A percentile compares a stretch with the other conserved stretches of the same genome.
Conservation (phyloP, 2,113 vertebrate genomes). For the Hippoglossus stenolepis region DNA sequence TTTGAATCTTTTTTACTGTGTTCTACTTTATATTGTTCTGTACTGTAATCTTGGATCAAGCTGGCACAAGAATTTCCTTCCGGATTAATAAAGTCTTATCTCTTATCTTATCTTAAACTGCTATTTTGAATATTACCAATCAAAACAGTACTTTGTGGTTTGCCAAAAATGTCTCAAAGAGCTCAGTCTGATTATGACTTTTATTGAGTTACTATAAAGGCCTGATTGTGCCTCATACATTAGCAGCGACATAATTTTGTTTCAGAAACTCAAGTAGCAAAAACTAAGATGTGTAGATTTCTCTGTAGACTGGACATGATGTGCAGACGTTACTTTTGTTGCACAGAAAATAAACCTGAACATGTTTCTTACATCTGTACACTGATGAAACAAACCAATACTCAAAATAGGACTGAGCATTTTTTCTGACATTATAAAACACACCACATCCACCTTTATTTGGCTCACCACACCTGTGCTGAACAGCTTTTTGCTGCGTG, state of each 20-base stretch:
- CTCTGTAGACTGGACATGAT: not conserved
- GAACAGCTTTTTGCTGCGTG: conserved; percentile 5
- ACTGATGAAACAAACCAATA: not conserved
- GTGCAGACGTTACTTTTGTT: conserved; percentile 15
- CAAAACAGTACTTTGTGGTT: not conserved
- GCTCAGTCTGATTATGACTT: no score
- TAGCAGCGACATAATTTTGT: conserved; percentile 10
- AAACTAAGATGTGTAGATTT: not conserved
- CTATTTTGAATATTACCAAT: not conserved
- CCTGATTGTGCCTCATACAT: not conserved
- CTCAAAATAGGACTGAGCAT: not conserved
- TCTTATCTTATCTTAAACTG: not conserved
- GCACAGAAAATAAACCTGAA: not conserved
- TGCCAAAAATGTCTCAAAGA: not conserved
- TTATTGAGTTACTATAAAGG: not conserved
- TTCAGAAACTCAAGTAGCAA: no score
- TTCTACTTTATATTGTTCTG: no score
- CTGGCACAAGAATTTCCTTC: no score
- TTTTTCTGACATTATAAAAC: not conserved
- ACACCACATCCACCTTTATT: not conserved
- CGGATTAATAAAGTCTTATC: no score
- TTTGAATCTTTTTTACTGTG: no score
- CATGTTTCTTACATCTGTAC: conserved; percentile 19
- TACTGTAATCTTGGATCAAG: no score
- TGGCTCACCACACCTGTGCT: conserved; percentile 25